Percentiles rank a stretch among this genome's conserved stretches.
Conservation (phyloP, 1,140 invertebrate genomes). For the Nymphalis io region DNA sequence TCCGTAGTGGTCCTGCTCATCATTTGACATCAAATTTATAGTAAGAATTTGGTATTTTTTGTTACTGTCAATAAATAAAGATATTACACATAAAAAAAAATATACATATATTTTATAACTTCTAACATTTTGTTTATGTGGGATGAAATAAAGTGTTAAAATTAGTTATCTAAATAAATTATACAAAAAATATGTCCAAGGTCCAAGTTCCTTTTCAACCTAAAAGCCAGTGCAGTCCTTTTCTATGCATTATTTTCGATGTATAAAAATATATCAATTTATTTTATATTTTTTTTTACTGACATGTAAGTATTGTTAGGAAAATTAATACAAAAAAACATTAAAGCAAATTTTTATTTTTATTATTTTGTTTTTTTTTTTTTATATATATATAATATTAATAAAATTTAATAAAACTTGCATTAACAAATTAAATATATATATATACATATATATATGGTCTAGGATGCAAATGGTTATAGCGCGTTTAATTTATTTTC, state of each 20-base stretch:
- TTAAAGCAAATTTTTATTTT: too few species aligned
- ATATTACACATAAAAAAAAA: constrained; percentile 53
- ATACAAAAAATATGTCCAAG: constrained; percentile 56
- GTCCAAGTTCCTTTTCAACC: constrained; percentile 50
- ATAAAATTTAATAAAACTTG: too few species aligned
- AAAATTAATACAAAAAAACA: too few species aligned
- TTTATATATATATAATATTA: too few species aligned
- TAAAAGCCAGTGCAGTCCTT: constrained; percentile 48
- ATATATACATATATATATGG: too few species aligned
- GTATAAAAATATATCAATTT: background rate
- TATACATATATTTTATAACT: constrained; percentile 33
- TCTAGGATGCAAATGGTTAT: too few species aligned
- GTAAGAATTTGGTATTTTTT: constrained; percentile 77
- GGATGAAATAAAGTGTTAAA: constrained; percentile 54
- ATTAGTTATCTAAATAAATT: constrained; percentile 29
- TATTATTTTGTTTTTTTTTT: too few species aligned
- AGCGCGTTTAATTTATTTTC: too few species aligned
- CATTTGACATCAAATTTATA: constrained; percentile 65
- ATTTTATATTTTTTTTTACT: too few species aligned
- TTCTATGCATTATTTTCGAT: background rate
- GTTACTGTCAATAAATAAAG: constrained; percentile 75
- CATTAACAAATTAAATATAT: too few species aligned
- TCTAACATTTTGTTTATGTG: constrained; percentile 53
- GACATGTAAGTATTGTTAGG: too few species aligned
- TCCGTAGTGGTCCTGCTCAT: constrained; percentile 24